Evolutionary conservation across 2,888 invertebrate species (phyloP), one percentile per base, ranked within the genome.

Genomic region (Coleophora flavipennella): DNA sequence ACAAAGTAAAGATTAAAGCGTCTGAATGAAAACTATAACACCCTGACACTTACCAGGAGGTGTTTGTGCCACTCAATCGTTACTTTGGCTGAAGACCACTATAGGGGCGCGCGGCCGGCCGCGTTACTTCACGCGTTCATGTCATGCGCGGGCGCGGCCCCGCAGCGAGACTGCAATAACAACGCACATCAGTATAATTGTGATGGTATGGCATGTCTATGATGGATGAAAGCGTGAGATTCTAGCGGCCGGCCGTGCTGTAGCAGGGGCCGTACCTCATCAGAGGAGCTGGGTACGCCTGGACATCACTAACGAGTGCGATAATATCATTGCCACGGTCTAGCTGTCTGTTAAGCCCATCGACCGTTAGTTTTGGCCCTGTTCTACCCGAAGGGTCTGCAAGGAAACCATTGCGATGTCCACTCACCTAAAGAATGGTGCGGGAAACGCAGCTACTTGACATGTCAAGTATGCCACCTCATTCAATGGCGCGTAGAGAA

Each of bases 261-360:
- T 8, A 26, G n/a, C 47, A 55, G 47, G 53, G 53, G 55, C 57
- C 67, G 80, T 91, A 93, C 93, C 93, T 93, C 87, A 90, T 91
- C 36, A 87, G 74, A 46, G 93, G 92, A 62, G 91, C 89, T 48
- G 93, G 93, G 71, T 88, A 92, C 39, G 91, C 91, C 85, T 94
- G 93, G 49, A 91, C 91, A 57, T 92, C 91, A 70, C 93, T 93
- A 57, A 92, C 87, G 55, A 91, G 87, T 47, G 90, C 88, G 53
- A 91, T 87, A 53, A 80, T 87, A 52, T 78, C 71, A 41, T 54
- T 59, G 43, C 57, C 57, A 48, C 62, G 64, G 56, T 85, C 80
- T 59, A 86, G 75, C 52, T 85, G 78, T 50, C 88, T 86, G 67
- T 88, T 88, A 52, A 88, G 79, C 42, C 88, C 87, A 67, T 87